Percentiles rank a stretch among this genome's conserved stretches.
Evolutionary conservation across 1,140 invertebrate species (phyloP).

Genomic region (Hesperophylax magnus): DNA sequence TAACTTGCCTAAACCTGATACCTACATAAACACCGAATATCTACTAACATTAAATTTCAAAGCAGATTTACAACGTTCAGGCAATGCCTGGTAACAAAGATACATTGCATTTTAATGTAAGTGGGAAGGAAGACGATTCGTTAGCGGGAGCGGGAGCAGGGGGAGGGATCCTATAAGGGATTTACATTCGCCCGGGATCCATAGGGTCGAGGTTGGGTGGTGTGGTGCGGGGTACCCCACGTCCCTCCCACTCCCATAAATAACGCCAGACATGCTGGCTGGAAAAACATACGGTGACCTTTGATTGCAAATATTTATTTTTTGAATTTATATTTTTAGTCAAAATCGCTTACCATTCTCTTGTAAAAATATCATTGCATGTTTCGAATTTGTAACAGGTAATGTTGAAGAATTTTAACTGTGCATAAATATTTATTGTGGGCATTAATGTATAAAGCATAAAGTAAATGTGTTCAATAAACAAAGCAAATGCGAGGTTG

Average conservation of each 20-base stretch:
- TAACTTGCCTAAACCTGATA: too few relatives aligned
- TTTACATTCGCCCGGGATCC: slow-evolving; percentile 13
- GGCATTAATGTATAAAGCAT: too few relatives aligned
- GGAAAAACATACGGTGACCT: slow-evolving; percentile 33
- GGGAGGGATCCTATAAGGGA: slow-evolving; percentile 1
- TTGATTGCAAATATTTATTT: neutral
- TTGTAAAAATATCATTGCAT: too few relatives aligned
- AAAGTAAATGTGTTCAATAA: too few relatives aligned
- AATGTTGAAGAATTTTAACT: too few relatives aligned
- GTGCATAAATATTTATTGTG: too few relatives aligned
- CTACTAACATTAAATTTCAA: slow-evolving; percentile 8
- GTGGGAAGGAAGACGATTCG: neutral
- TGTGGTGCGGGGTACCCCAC: neutral
- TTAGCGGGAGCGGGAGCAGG: neutral
- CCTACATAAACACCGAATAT: too few relatives aligned
- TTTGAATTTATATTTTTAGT: too few relatives aligned
- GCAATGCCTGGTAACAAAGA: slow-evolving; percentile 36
- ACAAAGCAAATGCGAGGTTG: too few relatives aligned
- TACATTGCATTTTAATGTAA: slow-evolving; percentile 38
- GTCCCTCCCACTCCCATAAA: slow-evolving; percentile 21
- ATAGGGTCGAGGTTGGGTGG: neutral
- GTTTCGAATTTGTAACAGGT: too few relatives aligned
- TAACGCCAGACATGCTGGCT: slow-evolving; percentile 37
- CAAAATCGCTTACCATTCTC: too few relatives aligned
- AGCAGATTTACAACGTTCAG: slow-evolving; percentile 19